Evolutionary conservation across 1,140 invertebrate genomes (phyloP).

Genomic region (Drosophila repletoides): DNA sequence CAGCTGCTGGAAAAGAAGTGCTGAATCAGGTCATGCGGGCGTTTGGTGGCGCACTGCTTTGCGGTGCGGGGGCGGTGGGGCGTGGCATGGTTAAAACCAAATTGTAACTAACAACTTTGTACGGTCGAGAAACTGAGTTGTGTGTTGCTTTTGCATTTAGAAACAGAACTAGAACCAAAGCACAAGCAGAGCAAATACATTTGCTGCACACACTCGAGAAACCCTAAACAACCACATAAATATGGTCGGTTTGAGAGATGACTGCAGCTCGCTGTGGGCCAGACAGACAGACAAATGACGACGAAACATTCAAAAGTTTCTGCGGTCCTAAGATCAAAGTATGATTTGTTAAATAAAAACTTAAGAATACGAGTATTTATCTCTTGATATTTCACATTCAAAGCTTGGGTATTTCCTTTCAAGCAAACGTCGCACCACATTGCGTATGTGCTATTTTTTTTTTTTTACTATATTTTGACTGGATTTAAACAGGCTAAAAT

Average conservation of each 20-base stretch:
- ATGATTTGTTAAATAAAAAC: neutral
- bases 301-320: conserved; percentile 6
- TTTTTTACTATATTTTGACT: neutral
- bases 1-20: conserved; percentile 35
- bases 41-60: neutral
- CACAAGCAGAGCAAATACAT: conserved; percentile 38
- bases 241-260: conserved; percentile 20
- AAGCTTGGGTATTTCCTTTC: neutral
- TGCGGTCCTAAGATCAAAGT: conserved; percentile 16
- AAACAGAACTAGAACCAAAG: too few species aligned
- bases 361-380: too few species aligned
- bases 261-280: neutral
- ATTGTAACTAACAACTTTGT: conserved; percentile 64
- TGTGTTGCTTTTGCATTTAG: conserved; percentile 27
- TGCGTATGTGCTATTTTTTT: conserved; percentile 20
- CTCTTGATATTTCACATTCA: neutral
- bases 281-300: conserved; percentile 1
- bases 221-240: conserved; percentile 16
- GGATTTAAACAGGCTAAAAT: neutral
- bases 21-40: conserved; percentile 44
- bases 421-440: neutral
- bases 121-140: conserved; percentile 39
- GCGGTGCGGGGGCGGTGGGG: neutral
- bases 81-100: conserved; percentile 26
- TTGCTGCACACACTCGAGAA: conserved; percentile 1